Conservation (phyloP, 2,113 vertebrate genomes). For the cat (Felis catus) region F.catus_Fca126_mat1.0 CM031413.1:6125501-6126000, state of each 20-base stretch:
- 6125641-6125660: not conserved
- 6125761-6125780: not conserved
- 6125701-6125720: conserved; percentile 52
- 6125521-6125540: not conserved
- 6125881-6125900: not conserved
- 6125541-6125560: too few species aligned
- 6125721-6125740: conserved; percentile 66
- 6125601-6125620: not conserved
- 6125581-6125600: fast-evolving
- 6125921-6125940: not conserved
- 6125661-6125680: not conserved
- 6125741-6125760: not conserved
- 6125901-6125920: not conserved
- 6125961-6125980: too few species aligned
- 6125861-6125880: not conserved
- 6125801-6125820: too few species aligned
- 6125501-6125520: not conserved
- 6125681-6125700: conserved; percentile 46
- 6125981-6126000: not conserved
- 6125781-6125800: fast-evolving
- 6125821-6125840: not conserved
- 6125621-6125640: not conserved
- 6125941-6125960: not conserved
- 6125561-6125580: not conserved
- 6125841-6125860: not conserved